Conservation (phyloP, 2,797 vertebrate species). For the Peromyscus melanophrys region DNA sequence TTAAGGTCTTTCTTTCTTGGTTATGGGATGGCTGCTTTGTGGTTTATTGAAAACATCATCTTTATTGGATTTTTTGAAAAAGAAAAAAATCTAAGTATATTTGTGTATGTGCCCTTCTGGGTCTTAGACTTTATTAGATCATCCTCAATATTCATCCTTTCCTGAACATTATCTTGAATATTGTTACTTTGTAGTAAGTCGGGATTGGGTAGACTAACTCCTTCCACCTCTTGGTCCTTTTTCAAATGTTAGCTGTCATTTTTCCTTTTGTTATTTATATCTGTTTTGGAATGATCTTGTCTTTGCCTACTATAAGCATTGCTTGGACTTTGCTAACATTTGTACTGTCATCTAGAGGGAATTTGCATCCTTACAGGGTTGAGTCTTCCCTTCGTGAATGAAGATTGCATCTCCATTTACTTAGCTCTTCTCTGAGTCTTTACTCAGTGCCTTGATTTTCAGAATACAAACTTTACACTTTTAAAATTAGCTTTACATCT, state of each 20-base stretch:
- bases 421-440: background rate
- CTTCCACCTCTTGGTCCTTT: background rate
- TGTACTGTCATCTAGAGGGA: background rate
- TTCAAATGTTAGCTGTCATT: background rate
- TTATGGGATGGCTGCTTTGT: background rate
- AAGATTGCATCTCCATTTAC: background rate
- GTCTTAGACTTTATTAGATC: background rate
- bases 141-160: background rate
- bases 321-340: background rate
- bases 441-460: background rate
- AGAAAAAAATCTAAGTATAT: background rate
- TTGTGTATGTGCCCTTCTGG: background rate
- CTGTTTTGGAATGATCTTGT: background rate
- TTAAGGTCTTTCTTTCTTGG: background rate
- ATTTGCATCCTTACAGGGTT: background rate
- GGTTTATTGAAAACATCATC: background rate
- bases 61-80: background rate
- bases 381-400: background rate
- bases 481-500: background rate
- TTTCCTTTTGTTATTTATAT: background rate
- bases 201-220: background rate
- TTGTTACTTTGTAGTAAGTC: background rate
- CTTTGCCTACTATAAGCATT: background rate
- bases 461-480: background rate
- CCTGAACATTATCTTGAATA: background rate